These are phyloP conservation scores for Spodoptera exigua DNA, from an alignment of 2,888 invertebrate species.

Conservation along the genomic window DNA sequence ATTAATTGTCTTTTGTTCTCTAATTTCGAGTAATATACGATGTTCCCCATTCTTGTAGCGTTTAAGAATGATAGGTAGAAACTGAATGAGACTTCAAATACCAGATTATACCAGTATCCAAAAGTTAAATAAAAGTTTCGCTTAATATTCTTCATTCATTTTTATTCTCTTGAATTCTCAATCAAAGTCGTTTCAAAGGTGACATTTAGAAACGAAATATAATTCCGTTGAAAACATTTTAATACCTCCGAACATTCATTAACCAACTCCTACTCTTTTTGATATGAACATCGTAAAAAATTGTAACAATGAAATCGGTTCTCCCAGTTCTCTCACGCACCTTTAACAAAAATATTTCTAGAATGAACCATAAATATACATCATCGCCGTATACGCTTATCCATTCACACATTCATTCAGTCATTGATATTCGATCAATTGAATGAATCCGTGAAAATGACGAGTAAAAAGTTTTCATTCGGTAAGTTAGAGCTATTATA, in stretches of 20 bases:
- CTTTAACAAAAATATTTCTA: slow-evolving; percentile 17
- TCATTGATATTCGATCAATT: slow-evolving; percentile 1
- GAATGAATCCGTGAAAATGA: slow-evolving; percentile 9
- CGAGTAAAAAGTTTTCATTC: slow-evolving; percentile 11
- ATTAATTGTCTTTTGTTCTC: slow-evolving; percentile 30
- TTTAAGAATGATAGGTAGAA: no score
- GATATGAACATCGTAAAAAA: slow-evolving; percentile 23
- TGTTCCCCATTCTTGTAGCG: no score
- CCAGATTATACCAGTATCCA: no score
- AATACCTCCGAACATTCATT: slow-evolving; percentile 5
- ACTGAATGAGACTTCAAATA: no score
- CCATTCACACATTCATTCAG: slow-evolving; percentile 12
- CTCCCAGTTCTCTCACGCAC: slow-evolving; percentile 25
- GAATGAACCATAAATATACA: slow-evolving; percentile 23
- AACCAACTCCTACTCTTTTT: slow-evolving; percentile 11
- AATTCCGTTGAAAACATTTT: no score
- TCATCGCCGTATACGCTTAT: slow-evolving; percentile 3
- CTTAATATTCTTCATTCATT: no score
- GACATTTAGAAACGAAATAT: no score
- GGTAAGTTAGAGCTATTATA: slow-evolving; percentile 25
- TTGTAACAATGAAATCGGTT: slow-evolving; percentile 27
- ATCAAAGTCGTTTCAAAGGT: no score
- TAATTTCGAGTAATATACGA: no score
- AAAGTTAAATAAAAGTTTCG: no score
- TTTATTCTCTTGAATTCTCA: no score